Evolutionary conservation across 2,888 invertebrate species (phyloP).

Genomic region (Matsumyia berberina): DNA sequence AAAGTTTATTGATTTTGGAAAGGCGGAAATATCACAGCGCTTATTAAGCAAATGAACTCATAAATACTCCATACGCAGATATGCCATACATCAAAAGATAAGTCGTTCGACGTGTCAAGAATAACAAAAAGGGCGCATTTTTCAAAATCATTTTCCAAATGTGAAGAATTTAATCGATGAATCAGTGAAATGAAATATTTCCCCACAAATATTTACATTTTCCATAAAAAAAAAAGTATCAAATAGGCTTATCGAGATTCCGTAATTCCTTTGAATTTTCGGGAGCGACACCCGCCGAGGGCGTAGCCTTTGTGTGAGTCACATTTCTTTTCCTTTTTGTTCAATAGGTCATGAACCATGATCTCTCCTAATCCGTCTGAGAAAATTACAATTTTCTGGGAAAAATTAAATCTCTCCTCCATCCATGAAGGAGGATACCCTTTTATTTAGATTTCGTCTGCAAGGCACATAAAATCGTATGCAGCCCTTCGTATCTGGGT

Average conservation of each 20-base stretch:
- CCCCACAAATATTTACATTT: slow-evolving; percentile 65
- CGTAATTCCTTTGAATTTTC: slow-evolving; percentile 61
- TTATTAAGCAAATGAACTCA: not conserved
- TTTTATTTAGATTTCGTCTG: slow-evolving; percentile 53
- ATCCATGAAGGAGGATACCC: slow-evolving; percentile 27
- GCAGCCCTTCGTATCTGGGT: not conserved
- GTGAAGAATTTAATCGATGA: slow-evolving; percentile 50
- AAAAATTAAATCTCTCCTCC: slow-evolving; percentile 52
- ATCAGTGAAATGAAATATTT: slow-evolving; percentile 36
- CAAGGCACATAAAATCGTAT: slow-evolving; percentile 46
- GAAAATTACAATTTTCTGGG: slow-evolving; percentile 62
- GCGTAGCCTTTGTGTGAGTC: slow-evolving; percentile 31
- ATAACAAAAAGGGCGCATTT: slow-evolving; percentile 32
- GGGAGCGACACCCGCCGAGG: slow-evolving; percentile 36
- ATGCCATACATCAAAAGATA: slow-evolving; percentile 42
- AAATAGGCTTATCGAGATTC: slow-evolving; percentile 70
- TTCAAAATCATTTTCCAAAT: slow-evolving; percentile 22
- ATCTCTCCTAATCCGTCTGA: slow-evolving; percentile 57
- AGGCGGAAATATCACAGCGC: slow-evolving; percentile 5
- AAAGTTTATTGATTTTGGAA: not conserved
- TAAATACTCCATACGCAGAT: too few relatives aligned
- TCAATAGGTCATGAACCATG: slow-evolving; percentile 57
- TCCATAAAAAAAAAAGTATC: slow-evolving; percentile 32
- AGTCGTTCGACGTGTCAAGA: slow-evolving; percentile 25
- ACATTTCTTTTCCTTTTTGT: slow-evolving; percentile 38